phyloP scores from a whole-genome alignment of 2,113 vertebrate genomes.

The Nothoprocta perdicaria region DNA sequence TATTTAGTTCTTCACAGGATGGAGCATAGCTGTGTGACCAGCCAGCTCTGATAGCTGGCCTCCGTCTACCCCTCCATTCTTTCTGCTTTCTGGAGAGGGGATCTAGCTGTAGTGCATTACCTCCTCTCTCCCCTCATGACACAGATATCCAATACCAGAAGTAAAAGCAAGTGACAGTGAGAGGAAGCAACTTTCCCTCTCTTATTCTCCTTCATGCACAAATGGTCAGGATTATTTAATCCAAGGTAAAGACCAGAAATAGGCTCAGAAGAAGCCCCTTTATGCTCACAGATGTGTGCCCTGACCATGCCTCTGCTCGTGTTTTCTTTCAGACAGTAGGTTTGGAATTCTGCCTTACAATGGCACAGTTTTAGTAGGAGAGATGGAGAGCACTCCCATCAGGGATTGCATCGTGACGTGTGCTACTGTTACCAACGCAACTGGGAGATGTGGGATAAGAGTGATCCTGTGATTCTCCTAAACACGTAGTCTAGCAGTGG shows the following conservation, averaged over 20 bases:
- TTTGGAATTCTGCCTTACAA: background rate
- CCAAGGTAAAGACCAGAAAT: background rate
- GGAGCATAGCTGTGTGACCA: background rate
- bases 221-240: background rate
- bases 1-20: background rate
- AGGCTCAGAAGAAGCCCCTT: background rate
- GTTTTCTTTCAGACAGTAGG: background rate
- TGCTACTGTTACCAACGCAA: background rate
- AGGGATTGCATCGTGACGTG: background rate
- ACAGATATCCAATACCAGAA: background rate
- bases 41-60: background rate
- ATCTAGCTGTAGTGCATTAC: background rate
- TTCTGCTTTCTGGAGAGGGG: background rate
- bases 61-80: background rate
- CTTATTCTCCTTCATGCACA: background rate
- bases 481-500: background rate
- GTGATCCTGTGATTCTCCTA: background rate
- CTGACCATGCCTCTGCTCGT: background rate
- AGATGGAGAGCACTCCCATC: background rate
- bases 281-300: background rate
- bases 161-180: background rate
- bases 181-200: background rate
- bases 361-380: background rate
- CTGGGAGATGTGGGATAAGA: background rate
- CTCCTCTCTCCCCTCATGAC: background rate